Evolutionary conservation across 2,113 vertebrate genomes (phyloP), one percentile per base, ranked within the genome.

Genomic region (Apodemus speciosus): DNA sequence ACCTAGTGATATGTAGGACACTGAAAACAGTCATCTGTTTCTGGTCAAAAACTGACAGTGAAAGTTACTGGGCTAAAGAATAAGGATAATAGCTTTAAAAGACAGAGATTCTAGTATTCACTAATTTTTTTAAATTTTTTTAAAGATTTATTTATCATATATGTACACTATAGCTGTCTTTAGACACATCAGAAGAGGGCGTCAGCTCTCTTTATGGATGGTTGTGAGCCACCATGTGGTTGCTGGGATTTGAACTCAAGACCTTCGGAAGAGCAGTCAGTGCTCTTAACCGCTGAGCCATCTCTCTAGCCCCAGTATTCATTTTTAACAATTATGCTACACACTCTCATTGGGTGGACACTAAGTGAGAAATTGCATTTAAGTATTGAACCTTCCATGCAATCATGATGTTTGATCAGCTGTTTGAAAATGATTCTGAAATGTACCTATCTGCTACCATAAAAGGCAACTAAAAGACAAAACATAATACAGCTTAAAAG

Each of bases 291-390:
- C 43, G 6, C 43, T 46, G 6, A 46, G 43, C 43, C 43, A 6
- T 46, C 43, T 46, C 43, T 46, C 43, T 46, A 46, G 43, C 43
- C 43, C 43, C 43, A 71, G 30, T 53, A 49, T 79, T 85, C 69
- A 88, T 88, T 46, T 23, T 89, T 94, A 77, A 68, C 38, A 95
- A 30, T 1, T 89, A 72, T 88, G 68, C 83, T 89, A 40, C 81
- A 76, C 43, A 51, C 35, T 77, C 35, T 30, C 32, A 0, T 46
- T 75, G 64, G 27, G 43, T n/a, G 23, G 58, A 79, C 49, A 35
- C 1, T 21, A 58, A 75, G 30, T 27, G 35, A 88, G 46, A 68
- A 76, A 90, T 56, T 25, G 43, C 58, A 79, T 84, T 71, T 20
- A 92, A 88, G 66, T 71, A 30, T 43, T 46, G n/a, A 81, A 79